Percentiles rank a stretch among this genome's conserved stretches.
Conservation (phyloP, 2,113 vertebrate species). For the Dipodomys spectabilis region DNA sequence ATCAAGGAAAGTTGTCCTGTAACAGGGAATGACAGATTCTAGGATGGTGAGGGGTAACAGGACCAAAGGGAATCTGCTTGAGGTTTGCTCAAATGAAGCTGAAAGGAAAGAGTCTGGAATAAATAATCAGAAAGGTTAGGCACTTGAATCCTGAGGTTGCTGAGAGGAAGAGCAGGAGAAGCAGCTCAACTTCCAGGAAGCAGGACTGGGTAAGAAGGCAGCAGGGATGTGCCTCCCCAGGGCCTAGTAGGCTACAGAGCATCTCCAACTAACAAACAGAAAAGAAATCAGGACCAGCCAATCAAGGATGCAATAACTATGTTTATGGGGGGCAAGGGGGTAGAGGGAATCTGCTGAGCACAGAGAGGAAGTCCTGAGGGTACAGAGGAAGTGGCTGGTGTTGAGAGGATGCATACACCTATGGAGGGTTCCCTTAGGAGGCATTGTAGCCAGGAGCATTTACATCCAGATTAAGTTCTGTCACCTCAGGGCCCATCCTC, state of each 20-base stretch:
- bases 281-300: neutral
- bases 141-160: neutral
- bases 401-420: neutral
- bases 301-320: neutral
- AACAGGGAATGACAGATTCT: neutral
- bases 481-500: neutral
- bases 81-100: neutral
- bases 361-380: neutral
- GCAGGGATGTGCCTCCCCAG: neutral
- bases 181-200: neutral
- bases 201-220: neutral
- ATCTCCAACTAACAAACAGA: neutral
- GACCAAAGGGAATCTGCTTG: neutral
- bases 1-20: neutral
- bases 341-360: neutral
- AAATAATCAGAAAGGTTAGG: neutral
- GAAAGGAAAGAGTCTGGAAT: neutral
- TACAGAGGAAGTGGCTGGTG: neutral
- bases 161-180: neutral
- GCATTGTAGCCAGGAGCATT: neutral
- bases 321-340: neutral
- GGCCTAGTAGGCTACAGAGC: fast-evolving
- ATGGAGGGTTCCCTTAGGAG: neutral
- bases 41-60: neutral
- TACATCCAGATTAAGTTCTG: neutral